phyloP scores from a whole-genome alignment of 37 sponge, comb jelly and placozoan genomes.

The Tethya wilhelma region DNA sequence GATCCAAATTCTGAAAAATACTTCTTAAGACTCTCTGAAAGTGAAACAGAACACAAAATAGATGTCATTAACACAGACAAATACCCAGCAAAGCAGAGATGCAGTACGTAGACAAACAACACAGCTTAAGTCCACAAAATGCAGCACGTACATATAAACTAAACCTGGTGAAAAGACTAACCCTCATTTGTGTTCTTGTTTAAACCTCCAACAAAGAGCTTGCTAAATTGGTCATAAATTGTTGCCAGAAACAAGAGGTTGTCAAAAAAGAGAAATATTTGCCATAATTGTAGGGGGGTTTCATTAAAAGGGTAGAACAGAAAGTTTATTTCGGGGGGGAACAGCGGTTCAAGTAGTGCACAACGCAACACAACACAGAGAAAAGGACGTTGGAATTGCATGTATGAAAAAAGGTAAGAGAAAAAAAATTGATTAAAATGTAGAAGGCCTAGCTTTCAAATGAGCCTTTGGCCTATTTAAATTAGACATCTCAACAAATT shows the following conservation, averaged over 20 bases:
- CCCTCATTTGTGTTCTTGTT: conserved; percentile 69
- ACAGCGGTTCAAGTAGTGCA: no score
- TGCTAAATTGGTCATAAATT: conserved; percentile 40
- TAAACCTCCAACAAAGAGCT: conserved; percentile 86
- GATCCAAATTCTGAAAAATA: conserved; percentile 72
- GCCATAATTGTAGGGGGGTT: no score
- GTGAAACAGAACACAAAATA: neutral
- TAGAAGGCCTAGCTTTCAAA: no score
- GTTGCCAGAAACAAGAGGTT: neutral
- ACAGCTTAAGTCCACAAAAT: neutral
- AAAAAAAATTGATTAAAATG: no score
- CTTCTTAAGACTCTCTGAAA: conserved; percentile 45
- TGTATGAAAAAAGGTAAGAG: no score
- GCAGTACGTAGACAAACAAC: neutral
- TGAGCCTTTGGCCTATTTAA: no score
- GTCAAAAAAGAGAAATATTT: no score
- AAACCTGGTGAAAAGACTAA: conserved; percentile 24
- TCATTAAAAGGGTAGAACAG: no score
- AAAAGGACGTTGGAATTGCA: no score
- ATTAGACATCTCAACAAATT: no score
- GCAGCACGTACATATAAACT: neutral
- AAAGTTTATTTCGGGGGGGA: no score
- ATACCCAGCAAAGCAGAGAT: neutral
- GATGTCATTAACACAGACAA: neutral
- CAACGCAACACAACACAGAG: no score